Percentiles rank a stretch among this genome's conserved stretches.
phyloP scores from a whole-genome alignment of 1,140 invertebrate genomes.

The Zaprionus davidi region DNA sequence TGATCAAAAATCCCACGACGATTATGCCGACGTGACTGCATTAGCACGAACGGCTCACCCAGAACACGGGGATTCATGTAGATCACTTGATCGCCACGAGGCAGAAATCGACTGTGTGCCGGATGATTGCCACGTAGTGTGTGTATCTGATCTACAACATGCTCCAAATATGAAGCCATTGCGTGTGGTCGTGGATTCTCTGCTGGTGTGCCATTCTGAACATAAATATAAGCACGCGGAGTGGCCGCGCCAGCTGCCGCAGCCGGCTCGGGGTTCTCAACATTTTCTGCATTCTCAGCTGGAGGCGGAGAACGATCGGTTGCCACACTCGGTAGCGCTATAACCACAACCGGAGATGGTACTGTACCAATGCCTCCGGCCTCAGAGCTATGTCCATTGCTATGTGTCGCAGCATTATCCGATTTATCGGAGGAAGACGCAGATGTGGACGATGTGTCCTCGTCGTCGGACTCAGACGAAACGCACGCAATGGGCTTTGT shows the following conservation, averaged over 20 bases:
- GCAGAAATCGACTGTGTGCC: slow-evolving; percentile 67
- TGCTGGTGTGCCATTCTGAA: slow-evolving; percentile 27
- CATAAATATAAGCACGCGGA: slow-evolving; percentile 59
- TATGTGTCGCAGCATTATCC: slow-evolving; percentile 30
- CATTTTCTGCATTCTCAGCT: slow-evolving; percentile 28
- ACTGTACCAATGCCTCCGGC: slow-evolving; percentile 19
- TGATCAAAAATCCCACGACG: slow-evolving; percentile 62
- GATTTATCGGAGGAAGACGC: slow-evolving; percentile 69
- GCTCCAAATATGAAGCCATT: slow-evolving; percentile 54
- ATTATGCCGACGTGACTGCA: slow-evolving; percentile 50
- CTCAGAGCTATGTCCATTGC: slow-evolving; percentile 44
- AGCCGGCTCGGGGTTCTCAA: slow-evolving; percentile 33
- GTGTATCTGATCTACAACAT: slow-evolving; percentile 47
- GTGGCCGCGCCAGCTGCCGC: slow-evolving; percentile 23
- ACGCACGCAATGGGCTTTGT: slow-evolving; percentile 1
- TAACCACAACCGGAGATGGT: slow-evolving; percentile 54
- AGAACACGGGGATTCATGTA: slow-evolving; percentile 62
- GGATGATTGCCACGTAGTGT: slow-evolving; percentile 61
- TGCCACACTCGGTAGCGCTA: slow-evolving; percentile 44
- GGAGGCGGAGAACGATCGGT: slow-evolving; percentile 20
- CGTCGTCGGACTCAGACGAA: slow-evolving; percentile 62
- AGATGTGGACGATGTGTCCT: slow-evolving; percentile 67
- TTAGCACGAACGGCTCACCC: slow-evolving; percentile 39
- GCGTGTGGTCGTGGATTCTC: slow-evolving; percentile 35
- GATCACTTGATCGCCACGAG: slow-evolving; percentile 72